Evolutionary conservation across 2,888 invertebrate genomes (phyloP), one percentile per base, ranked within the genome.

Genomic region (Unio delphinus): DNA sequence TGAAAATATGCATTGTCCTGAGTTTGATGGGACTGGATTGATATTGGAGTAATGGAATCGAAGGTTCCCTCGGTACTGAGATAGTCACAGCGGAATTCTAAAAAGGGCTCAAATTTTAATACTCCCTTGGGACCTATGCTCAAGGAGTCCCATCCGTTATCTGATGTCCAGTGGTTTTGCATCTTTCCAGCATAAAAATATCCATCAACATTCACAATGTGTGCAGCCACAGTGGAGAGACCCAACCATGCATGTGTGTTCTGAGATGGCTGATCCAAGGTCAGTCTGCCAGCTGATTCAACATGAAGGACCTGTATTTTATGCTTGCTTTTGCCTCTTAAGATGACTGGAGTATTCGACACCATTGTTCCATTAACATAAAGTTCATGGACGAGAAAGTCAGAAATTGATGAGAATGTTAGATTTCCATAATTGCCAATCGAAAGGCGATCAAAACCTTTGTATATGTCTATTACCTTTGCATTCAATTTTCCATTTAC

Each of bases 101-200:
- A 76, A 5, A 74, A 69, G 7, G 81, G 72, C 68, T 76, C 61
- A 69, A 81, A 81, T 57, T 72, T 70, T 4, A 83, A 65, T 3
- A 34, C 55, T 5, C 81, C 80, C 54, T 71, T 68, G 18, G 64
- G 55, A 30, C 70, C 66, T 7, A 81, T 76, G 7, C 69, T 65
- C n/a, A 83, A 59, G 18, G 65, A 72, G 59, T 81, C 78, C 83
- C 80, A 80, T 3, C 76, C 75, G 59, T 74, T 75, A 20, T 68
- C 64, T 20, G 65, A 15, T 6, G 61, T 66, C 6, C 70, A 61
- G 55, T 72, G 64, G 60, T 78, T 80, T 15, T 70, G 64, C 55
- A 81, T 67, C 56, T 64, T 59, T 3, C 83, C 83, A 5, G 78
- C 76, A 30, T 70, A 60, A 17, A 76, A 66, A 20, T 57, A 58